Base-by-base conservation (phyloP, 2,888 invertebrate species). In the Argyra leucocephala region DNA sequence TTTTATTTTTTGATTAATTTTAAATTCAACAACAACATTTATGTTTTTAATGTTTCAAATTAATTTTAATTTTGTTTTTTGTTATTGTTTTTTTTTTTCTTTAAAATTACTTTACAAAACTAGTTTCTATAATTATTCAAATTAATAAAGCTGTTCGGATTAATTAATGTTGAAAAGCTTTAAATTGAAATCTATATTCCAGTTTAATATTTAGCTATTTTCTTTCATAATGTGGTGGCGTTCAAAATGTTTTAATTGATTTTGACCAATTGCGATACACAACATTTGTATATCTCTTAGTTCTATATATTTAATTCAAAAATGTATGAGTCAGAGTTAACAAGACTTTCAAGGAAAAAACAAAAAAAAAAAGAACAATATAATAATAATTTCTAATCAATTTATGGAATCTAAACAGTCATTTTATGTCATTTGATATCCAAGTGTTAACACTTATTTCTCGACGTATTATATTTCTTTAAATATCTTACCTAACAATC, bases 1-100 rank as follows among this genome's bases (percentile, higher is more conserved):
- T 48, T 48, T 48, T 48, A 18, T 48, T 48, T 48, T 48, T 48
- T 48, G 48, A 48, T 48, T 48, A 48, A 48, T 48, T 48, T 48
- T 48, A 12, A 48, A 48, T 48, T 15, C 48, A 48, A n/a, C 15
- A 48, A n/a, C 15, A 48, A 48, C 15, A 48, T 18, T 48, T 48
- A 48, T 48, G 48, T 48, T 48, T 48, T 48, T 48, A 48, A 48
- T 48, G 48, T 48, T 48, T n/a, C 18, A 18, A n/a, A 48, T 48
- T 48, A 48, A 48, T 48, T 48, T 48, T 31, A 31, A 31, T 31
- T 31, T 31, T 31, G 31, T 31, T 48, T 48, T 48, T 10, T 37
- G 3, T 37, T 37, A 15, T 10, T 37, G 5, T 37, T 37, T 37
- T 6, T 12, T 37, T 18, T 48, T 18, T n/a, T 18, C 5, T 48